Conservation (phyloP, 2,888 invertebrate genomes). For the Hesperia comma region DNA sequence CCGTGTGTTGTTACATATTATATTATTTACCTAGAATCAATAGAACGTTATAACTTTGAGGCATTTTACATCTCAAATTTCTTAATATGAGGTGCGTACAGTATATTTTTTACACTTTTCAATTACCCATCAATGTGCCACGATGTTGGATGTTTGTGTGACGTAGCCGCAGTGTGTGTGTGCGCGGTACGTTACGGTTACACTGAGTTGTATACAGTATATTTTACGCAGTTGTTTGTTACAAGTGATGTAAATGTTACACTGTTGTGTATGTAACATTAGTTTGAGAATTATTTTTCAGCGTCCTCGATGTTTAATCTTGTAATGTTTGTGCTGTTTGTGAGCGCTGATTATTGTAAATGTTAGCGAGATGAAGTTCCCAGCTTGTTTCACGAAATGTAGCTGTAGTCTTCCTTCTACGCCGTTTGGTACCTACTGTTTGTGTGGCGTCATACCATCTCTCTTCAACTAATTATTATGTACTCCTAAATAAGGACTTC, state of each 20-base stretch:
- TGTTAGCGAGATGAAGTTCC: conserved; percentile 6
- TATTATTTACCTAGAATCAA: conserved; percentile 5
- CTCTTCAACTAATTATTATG: neutral
- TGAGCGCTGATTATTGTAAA: conserved; percentile 14
- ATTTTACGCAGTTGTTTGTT: conserved; percentile 40
- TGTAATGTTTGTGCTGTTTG: conserved; percentile 21
- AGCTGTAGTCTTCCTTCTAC: neutral
- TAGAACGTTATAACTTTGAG: conserved; percentile 11
- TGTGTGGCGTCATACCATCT: neutral
- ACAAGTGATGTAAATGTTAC: conserved; percentile 34
- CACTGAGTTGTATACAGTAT: conserved; percentile 25
- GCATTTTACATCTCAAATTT: conserved; percentile 12
- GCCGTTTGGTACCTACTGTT: too few species aligned
- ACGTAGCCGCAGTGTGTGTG: conserved; percentile 30
- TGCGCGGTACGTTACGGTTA: neutral
- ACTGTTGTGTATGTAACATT: conserved; percentile 30
- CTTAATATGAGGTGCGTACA: conserved; percentile 6
- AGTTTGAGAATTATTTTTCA: conserved; percentile 25
- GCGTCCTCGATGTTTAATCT: conserved; percentile 22
- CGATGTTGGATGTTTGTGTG: conserved; percentile 28
- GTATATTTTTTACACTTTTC: conserved; percentile 35
- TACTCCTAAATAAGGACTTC: neutral
- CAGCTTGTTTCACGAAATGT: neutral
- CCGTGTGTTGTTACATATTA: neutral
- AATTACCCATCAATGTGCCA: conserved; percentile 38